Conservation (phyloP, 2,888 invertebrate species). For the Andrena flavipes region DNA sequence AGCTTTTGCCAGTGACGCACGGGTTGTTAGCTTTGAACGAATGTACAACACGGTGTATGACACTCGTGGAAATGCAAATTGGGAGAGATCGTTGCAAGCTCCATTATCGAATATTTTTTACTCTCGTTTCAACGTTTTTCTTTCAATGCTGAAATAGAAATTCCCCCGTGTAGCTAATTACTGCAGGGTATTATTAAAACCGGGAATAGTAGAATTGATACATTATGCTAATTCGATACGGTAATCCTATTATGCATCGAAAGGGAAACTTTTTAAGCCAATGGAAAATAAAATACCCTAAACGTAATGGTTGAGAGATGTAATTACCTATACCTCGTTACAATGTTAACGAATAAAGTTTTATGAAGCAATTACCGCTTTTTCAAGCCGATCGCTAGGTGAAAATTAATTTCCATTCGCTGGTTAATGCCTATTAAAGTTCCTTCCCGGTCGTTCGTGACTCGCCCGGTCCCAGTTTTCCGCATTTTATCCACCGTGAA, state of each 20-base stretch:
- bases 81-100: background rate
- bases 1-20: conserved; percentile 14
- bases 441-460: background rate
- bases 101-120: background rate
- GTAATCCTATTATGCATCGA: too few species aligned
- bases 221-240: too few species aligned
- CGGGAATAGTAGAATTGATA: too few species aligned
- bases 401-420: conserved; percentile 36
- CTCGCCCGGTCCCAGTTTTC: background rate
- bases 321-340: background rate
- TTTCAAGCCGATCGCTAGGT: background rate
- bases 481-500: conserved; percentile 13
- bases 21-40: conserved; percentile 11
- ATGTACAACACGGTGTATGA: background rate
- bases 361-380: background rate
- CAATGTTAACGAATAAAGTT: conserved; percentile 16
- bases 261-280: background rate
- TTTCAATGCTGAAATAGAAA: background rate
- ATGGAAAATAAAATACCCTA: background rate
- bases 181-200: too few species aligned
- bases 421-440: conserved; percentile 11
- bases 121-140: background rate
- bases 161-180: background rate
- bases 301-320: conserved; percentile 2
- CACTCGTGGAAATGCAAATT: conserved; percentile 4